Evolutionary conservation across 2,113 vertebrate genomes (phyloP).

Genomic region (Melanocharis versteri): DNA sequence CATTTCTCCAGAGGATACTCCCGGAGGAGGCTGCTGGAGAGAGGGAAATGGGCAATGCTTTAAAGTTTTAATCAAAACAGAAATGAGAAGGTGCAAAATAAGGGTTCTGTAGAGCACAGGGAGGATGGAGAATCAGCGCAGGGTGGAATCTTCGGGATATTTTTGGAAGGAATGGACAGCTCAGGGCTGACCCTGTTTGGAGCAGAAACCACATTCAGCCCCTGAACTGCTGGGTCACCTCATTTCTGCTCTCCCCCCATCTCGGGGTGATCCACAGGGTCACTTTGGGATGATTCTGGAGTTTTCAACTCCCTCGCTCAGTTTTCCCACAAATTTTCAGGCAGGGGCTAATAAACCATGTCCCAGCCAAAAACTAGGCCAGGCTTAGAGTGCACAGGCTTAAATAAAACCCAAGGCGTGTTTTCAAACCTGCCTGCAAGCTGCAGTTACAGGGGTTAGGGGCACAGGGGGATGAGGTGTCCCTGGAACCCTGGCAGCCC

Average conservation of each 20-base stretch:
- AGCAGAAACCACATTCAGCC: not conserved
- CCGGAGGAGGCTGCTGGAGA: not conserved
- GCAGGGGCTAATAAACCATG: not conserved
- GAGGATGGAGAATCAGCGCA: accelerated
- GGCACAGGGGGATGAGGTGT: not conserved
- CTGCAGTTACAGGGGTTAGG: accelerated
- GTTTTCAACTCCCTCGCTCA: not conserved
- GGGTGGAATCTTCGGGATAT: not conserved
- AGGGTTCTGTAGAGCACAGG: not conserved
- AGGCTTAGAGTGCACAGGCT: not conserved
- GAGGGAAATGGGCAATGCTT: constrained; percentile 29
- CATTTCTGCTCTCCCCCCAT: not conserved
- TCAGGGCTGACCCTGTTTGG: not conserved
- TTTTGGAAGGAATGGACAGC: not conserved
- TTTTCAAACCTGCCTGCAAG: not conserved
- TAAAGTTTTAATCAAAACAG: constrained; percentile 57
- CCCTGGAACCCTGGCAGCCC: not conserved
- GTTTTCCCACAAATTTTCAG: not conserved
- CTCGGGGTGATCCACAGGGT: not conserved
- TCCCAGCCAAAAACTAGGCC: not conserved
- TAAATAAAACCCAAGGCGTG: not conserved
- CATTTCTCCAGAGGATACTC: constrained; percentile 57
- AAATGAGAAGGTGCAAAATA: not conserved
- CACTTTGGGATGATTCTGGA: no score
- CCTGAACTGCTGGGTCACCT: not conserved